A percentile compares a stretch with the other conserved stretches of the same genome.
phyloP scores from a whole-genome alignment of 2,113 vertebrate genomes.

The Tylochromis polylepis region DNA sequence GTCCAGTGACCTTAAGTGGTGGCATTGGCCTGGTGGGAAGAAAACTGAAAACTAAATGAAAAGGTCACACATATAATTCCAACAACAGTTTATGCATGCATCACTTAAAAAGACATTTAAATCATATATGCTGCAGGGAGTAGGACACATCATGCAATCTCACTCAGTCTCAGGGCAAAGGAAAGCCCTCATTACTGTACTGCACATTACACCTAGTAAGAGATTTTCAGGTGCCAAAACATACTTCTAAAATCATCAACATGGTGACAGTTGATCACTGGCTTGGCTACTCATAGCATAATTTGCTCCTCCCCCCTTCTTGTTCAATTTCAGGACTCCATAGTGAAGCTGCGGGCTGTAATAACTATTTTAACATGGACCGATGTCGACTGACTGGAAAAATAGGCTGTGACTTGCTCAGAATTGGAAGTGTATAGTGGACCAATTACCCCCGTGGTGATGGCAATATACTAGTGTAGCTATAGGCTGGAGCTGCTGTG shows the following conservation, averaged over 20 bases:
- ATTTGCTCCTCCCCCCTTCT: constrained; percentile 9
- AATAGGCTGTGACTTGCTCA: constrained; percentile 55
- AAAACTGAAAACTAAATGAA: constrained; percentile 23
- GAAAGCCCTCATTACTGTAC: neutral
- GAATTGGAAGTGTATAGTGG: constrained; percentile 67
- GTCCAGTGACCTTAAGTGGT: constrained; percentile 16
- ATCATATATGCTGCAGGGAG: neutral
- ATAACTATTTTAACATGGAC: constrained; percentile 67
- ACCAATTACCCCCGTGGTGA: constrained; percentile 72
- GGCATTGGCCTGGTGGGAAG: neutral
- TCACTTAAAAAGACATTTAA: constrained; percentile 30
- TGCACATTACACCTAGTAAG: neutral
- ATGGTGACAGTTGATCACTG: neutral
- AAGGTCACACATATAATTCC: constrained; percentile 46
- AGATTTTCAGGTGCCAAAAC: neutral
- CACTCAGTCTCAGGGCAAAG: constrained; percentile 4
- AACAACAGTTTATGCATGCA: constrained; percentile 39
- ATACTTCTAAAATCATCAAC: neutral
- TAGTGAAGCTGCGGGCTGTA: constrained; percentile 36
- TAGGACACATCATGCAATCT: neutral
- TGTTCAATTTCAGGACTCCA: constrained; percentile 45
- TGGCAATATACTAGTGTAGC: constrained; percentile 62
- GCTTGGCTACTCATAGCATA: neutral
- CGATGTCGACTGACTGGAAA: constrained; percentile 57
- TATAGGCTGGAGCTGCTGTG: constrained; percentile 51